Conservation (phyloP, 1,140 invertebrate genomes). For the Bombyx mori region ASM3026992v2 NC_085131.1:9497001-9497500, state of each 20-base stretch:
- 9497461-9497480: too few relatives aligned
- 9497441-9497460: too few relatives aligned
- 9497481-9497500: too few relatives aligned
- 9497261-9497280: constrained; percentile 13
- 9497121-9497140: constrained; percentile 80
- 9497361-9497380: constrained; percentile 79
- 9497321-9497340: constrained; percentile 87
- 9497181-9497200: too few relatives aligned
- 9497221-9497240: too few relatives aligned
- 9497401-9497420: constrained; percentile 73
- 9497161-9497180: constrained; percentile 21
- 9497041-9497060: background rate
- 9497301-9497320: constrained; percentile 77
- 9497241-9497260: background rate
- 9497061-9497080: constrained; percentile 71
- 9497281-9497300: constrained; percentile 20
- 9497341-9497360: constrained; percentile 80
- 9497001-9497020: background rate
- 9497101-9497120: constrained; percentile 82
- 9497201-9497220: too few relatives aligned
- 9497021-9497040: background rate
- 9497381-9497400: constrained; percentile 83
- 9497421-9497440: too few relatives aligned
- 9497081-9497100: constrained; percentile 85
- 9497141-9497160: constrained; percentile 67